phyloP scores from a whole-genome alignment of 2,113 vertebrate species.

The Excalfactoria chinensis region DNA sequence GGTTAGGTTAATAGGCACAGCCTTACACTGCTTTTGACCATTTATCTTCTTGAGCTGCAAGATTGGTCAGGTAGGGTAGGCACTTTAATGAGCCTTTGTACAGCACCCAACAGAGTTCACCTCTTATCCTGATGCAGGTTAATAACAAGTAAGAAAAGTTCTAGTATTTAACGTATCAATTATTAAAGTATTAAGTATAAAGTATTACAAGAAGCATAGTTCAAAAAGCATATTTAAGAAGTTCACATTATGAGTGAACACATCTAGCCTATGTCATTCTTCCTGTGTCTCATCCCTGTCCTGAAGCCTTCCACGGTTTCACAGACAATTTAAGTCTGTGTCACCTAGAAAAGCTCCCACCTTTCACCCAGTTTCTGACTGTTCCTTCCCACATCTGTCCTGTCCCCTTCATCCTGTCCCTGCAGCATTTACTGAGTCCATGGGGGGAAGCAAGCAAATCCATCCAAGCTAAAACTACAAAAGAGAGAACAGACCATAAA shows the following conservation, averaged over 20 bases:
- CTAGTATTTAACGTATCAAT: neutral
- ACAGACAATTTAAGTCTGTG: neutral
- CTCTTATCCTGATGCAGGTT: conserved; percentile 23
- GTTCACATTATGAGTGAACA: neutral
- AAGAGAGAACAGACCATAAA: neutral
- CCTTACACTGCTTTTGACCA: neutral
- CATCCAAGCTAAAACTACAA: neutral
- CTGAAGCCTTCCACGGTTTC: neutral
- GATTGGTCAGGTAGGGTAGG: neutral
- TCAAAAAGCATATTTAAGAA: neutral
- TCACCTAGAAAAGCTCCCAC: neutral
- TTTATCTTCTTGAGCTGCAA: neutral
- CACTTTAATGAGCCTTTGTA: neutral
- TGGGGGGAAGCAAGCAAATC: neutral
- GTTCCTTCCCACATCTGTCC: neutral
- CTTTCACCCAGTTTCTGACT: neutral
- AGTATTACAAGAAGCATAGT: neutral
- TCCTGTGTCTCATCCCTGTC: fast-evolving
- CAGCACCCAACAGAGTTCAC: neutral
- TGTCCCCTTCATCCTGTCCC: neutral
- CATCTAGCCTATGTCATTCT: neutral
- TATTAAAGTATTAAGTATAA: neutral
- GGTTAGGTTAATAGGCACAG: neutral
- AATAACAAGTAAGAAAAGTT: neutral
- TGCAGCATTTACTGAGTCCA: neutral